Evolutionary conservation across 1,140 invertebrate species (phyloP).

Genomic region (Drosophila guanche): DNA sequence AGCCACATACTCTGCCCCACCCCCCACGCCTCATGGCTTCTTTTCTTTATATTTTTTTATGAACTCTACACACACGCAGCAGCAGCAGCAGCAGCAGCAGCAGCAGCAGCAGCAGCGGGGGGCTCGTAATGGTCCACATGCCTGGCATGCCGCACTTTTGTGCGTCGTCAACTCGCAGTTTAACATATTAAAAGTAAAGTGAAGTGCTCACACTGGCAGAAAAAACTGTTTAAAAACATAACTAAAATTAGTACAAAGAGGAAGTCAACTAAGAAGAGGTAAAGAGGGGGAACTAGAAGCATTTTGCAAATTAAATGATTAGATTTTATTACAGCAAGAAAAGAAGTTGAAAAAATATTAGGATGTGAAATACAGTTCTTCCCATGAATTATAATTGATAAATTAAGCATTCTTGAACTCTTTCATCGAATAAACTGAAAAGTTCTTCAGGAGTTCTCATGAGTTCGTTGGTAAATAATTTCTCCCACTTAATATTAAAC

Average conservation of each 20-base stretch:
- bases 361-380: no score
- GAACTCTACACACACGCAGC: conserved; percentile 41
- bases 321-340: no score
- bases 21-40: background rate
- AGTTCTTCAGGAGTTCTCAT: no score
- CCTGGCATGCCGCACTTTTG: conserved; percentile 75
- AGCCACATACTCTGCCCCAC: conserved; percentile 1
- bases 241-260: background rate
- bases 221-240: background rate
- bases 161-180: conserved; percentile 65
- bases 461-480: no score
- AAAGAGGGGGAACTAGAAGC: background rate
- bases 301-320: background rate
- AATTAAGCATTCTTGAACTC: no score
- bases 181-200: conserved; percentile 76
- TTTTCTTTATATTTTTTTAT: conserved; percentile 61
- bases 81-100: no score
- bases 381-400: no score
- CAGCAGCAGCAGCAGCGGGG: no score
- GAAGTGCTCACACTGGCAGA: conserved; percentile 40
- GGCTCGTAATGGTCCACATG: conserved; percentile 64
- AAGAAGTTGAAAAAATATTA: no score
- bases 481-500: no score
- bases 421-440: no score
- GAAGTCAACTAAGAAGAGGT: no score